Conservation (phyloP, 2,113 vertebrate species). For the Daubentonia madagascariensis region DNA sequence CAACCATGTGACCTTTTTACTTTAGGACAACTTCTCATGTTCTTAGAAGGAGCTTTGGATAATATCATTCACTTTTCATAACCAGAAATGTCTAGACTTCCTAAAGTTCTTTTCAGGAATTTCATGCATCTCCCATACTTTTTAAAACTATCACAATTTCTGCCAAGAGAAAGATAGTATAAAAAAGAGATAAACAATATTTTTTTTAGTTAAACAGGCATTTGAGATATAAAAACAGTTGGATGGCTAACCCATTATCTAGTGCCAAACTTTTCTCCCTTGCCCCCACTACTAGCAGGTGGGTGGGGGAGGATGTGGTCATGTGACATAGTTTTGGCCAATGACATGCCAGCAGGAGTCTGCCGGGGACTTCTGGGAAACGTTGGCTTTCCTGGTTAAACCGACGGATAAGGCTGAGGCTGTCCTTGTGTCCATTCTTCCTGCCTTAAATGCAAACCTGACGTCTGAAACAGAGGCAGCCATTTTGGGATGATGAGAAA, state of each 20-base stretch:
- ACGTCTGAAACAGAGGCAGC: neutral
- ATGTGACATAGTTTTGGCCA: neutral
- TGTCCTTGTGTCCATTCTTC: neutral
- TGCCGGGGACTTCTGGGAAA: neutral
- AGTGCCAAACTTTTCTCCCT: neutral
- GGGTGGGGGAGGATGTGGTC: neutral
- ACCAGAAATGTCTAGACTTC: neutral
- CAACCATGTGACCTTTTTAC: neutral
- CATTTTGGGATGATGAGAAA: slow-evolving; percentile 14
- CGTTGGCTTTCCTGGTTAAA: neutral
- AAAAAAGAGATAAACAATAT: neutral
- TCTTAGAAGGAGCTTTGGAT: neutral
- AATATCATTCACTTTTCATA: neutral
- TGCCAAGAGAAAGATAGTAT: neutral
- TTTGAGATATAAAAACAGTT: slow-evolving; percentile 12
- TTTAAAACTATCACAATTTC: neutral
- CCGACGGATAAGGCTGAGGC: neutral
- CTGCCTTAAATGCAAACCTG: neutral
- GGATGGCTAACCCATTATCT: neutral
- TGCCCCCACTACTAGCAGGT: neutral
- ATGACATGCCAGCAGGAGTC: neutral
- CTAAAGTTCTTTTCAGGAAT: neutral
- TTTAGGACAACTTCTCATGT: neutral
- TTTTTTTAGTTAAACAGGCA: neutral
- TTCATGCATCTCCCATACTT: neutral